Conservation (phyloP, 1,140 invertebrate genomes). For the Meloidogyne hapla region DNA sequence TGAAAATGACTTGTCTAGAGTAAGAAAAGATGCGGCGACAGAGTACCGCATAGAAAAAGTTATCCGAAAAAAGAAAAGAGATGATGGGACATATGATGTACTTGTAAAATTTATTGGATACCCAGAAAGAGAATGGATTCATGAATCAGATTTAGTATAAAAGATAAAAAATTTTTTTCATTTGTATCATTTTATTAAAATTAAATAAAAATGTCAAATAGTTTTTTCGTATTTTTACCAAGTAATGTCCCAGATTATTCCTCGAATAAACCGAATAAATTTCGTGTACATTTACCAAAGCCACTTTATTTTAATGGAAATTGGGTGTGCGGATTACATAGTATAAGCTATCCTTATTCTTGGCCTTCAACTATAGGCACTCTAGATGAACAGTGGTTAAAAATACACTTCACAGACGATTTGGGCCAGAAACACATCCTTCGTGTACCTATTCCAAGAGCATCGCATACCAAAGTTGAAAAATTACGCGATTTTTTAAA, state of each 20-base stretch:
- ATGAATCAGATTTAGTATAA: conserved; percentile 13
- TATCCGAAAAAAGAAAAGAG: neutral
- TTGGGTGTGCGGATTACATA: conserved; percentile 16
- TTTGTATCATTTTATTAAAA: conserved; percentile 9
- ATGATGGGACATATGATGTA: conserved; percentile 3
- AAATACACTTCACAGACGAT: conserved; percentile 10
- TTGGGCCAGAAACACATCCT: neutral
- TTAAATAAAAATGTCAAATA: conserved; percentile 24
- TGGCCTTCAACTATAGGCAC: conserved; percentile 20
- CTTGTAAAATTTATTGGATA: conserved; percentile 14
- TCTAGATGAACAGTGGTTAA: conserved; percentile 9
- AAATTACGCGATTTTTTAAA: neutral
- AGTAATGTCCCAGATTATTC: conserved; percentile 15
- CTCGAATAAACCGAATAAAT: conserved; percentile 13
- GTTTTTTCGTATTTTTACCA: conserved; percentile 16
- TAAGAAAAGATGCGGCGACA: conserved; percentile 4
- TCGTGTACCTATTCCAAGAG: neutral
- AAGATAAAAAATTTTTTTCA: neutral
- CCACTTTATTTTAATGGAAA: neutral
- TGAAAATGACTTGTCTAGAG: neutral
- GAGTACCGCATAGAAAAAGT: conserved; percentile 12
- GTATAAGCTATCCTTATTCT: conserved; percentile 12
- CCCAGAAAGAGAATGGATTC: conserved; percentile 25
- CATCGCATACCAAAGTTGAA: neutral
- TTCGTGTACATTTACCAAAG: conserved; percentile 10